Base-by-base conservation (phyloP, 2,113 vertebrate species). In the Salvelinus namaycush region DNA sequence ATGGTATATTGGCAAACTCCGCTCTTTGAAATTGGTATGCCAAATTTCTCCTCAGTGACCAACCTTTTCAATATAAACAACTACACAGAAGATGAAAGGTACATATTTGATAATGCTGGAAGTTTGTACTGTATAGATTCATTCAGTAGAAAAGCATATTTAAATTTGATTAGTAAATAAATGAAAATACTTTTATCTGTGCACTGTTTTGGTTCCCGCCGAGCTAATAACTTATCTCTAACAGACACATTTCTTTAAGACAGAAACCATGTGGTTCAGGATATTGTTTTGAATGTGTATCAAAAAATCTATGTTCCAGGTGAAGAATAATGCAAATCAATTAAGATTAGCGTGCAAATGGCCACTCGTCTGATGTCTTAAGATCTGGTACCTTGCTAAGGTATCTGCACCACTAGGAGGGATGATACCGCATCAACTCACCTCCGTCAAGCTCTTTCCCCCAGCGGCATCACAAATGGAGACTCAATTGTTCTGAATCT, bases 51-150 rank as follows among this genome's bases (percentile, higher is more conserved):
- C n/a, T 49, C 0, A 62, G 81, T 73, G 71, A 64, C 31, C 48
- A 0, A 34, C 31, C 80, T 84, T 72, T 66, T 13, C 22, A 29
- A 80, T 74, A 66, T 26, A 24, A 60, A 60, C 26, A 76, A 57
- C 59, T 74, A 60, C 68, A 69, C 74, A 77, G 7, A 75, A 80
- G 80, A 81, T 76, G 72, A 89, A 83, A 51, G 81, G 75, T 81
- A 73, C 76, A 82, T 84, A 79, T 83, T 87, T 88, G 79, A 85
- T 79, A 83, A 66, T 71, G 20, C 44, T 65, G 81, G 81, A 80
- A 9, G 74, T 81, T 79, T 84, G 76, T 79, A 51, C 74, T 81
- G 54, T 74, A 65, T 82, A 77, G 22, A 76, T 79, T 78, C 68
- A 79, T 73, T 80, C 20, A 75, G 54, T 8, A 4, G 59, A 79